Percentiles rank a stretch among this genome's conserved stretches.
Conservation (phyloP, 2,113 vertebrate species). For the Calyptomena viridis region DNA sequence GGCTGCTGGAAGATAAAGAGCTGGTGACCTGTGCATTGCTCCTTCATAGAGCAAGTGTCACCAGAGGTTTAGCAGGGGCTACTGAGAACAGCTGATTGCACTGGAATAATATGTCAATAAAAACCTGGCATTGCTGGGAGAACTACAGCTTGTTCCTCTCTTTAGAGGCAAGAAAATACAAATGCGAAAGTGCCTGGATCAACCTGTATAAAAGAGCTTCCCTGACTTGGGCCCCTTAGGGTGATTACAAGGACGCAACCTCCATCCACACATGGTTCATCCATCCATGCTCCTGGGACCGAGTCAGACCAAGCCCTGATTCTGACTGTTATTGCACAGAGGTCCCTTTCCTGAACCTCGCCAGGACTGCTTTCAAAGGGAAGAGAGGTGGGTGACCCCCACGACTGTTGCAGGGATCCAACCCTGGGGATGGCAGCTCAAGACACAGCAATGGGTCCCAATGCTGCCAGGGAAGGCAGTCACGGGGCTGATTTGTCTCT, state of each 20-base stretch:
- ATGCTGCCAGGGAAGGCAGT: background rate
- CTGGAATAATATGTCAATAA: background rate
- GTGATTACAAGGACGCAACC: background rate
- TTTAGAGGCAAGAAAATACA: background rate
- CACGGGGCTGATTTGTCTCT: background rate
- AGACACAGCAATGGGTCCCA: rapidly evolving
- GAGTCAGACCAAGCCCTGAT: background rate
- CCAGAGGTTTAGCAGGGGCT: background rate
- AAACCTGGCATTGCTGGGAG: background rate
- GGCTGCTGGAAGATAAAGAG: background rate
- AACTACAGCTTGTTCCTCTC: background rate
- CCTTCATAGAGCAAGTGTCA: background rate
- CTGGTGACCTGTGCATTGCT: background rate
- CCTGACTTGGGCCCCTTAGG: background rate
- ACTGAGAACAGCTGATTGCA: background rate
- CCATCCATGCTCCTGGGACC: background rate
- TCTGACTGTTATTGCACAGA: slow-evolving; percentile 44
- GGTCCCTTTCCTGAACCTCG: background rate
- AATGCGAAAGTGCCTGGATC: background rate
- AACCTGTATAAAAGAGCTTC: background rate
- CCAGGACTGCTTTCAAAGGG: background rate
- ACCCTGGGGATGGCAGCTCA: background rate
- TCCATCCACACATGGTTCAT: background rate
- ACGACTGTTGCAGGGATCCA: background rate
- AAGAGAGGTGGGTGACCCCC: background rate